Evolutionary conservation across 2,888 invertebrate species (phyloP).

Genomic region (Acronicta leporina): DNA sequence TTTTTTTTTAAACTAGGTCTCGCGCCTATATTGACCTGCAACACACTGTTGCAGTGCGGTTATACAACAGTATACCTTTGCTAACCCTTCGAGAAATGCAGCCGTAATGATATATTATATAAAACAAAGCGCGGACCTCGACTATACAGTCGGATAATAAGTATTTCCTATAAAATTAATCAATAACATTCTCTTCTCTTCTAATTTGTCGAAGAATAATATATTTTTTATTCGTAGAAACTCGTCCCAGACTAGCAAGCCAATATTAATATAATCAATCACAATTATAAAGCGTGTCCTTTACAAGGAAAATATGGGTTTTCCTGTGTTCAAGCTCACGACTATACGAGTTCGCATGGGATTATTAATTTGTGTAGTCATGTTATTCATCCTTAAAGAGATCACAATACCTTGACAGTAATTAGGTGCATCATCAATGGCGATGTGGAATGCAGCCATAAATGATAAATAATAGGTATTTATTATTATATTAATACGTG

Average conservation of each 20-base stretch:
- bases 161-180: too few relatives aligned
- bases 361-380: slow-evolving; percentile 7
- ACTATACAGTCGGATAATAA: too few relatives aligned
- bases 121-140: too few relatives aligned
- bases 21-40: too few relatives aligned
- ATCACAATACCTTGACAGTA: slow-evolving; percentile 6
- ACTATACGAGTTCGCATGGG: slow-evolving; percentile 3
- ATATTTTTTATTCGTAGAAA: not conserved
- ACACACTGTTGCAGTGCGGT: too few relatives aligned
- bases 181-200: too few relatives aligned
- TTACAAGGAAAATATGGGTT: slow-evolving; percentile 40
- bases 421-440: slow-evolving; percentile 4
- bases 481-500: too few relatives aligned
- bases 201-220: not conserved
- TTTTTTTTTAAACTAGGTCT: too few relatives aligned
- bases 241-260: not conserved
- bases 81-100: too few relatives aligned
- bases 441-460: not conserved
- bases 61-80: too few relatives aligned
- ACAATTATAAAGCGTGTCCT: slow-evolving; percentile 6
- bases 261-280: slow-evolving; percentile 16
- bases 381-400: slow-evolving; percentile 24
- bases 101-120: too few relatives aligned
- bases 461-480: too few relatives aligned
- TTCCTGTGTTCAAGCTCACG: slow-evolving; percentile 32